These are phyloP conservation scores for Dryocosmus kuriphilus DNA, from an alignment of 2,888 invertebrate genomes.

Conservation along the genomic window DNA sequence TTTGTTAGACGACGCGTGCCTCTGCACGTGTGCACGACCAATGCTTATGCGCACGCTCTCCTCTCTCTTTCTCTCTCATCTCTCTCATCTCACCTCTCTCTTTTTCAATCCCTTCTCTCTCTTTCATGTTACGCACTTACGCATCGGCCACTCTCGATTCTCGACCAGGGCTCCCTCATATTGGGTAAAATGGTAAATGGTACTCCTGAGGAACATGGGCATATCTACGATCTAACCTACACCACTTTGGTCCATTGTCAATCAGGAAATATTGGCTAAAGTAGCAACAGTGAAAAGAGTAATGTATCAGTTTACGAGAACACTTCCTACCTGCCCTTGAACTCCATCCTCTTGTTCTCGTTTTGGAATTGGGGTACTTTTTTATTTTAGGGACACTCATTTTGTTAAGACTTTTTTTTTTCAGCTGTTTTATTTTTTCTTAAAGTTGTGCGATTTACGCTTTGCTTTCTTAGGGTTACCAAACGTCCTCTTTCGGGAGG, in stretches of 20 bases:
- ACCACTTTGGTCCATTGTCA: conserved; percentile 22
- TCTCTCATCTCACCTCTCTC: conserved; percentile 45
- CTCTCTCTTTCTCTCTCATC: conserved; percentile 21
- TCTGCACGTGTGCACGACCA: conserved; percentile 76
- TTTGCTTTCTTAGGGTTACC: too few species aligned
- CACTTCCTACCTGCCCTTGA: neutral
- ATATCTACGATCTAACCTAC: conserved; percentile 32
- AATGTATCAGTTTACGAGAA: conserved; percentile 34
- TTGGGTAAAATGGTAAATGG: neutral
- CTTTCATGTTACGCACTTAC: conserved; percentile 37
- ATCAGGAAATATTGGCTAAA: conserved; percentile 35
- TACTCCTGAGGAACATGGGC: neutral
- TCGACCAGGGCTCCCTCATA: neutral
- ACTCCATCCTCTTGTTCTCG: neutral
- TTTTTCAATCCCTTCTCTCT: conserved; percentile 43
- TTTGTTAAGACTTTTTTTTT: too few species aligned
- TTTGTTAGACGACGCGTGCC: conserved; percentile 76
- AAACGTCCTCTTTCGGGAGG: too few species aligned
- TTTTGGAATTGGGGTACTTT: neutral
- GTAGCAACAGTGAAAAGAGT: conserved; percentile 19
- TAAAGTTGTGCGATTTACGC: too few species aligned
- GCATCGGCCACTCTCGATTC: conserved; percentile 16
- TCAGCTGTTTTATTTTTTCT: too few species aligned
- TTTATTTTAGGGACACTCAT: neutral
- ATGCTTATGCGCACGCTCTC: conserved; percentile 59